Conservation (phyloP, 2,797 vertebrate genomes). For the Pteropus rufus region DNA sequence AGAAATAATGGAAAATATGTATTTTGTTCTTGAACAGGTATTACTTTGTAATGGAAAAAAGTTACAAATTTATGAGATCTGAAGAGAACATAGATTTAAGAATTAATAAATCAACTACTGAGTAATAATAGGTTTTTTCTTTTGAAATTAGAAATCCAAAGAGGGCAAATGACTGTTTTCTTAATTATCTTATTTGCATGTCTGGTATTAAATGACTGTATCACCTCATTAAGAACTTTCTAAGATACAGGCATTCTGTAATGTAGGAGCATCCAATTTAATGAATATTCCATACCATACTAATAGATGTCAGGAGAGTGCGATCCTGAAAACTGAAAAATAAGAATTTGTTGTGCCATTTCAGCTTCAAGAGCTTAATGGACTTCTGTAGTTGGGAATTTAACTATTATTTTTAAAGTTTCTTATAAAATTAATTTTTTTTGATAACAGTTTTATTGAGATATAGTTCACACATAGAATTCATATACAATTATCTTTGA, state of each 20-base stretch:
- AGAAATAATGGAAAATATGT: not conserved
- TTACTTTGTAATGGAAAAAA: not conserved
- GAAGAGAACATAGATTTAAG: not conserved
- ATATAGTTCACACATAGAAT: not conserved
- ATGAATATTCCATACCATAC: not conserved
- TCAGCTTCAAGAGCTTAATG: not conserved
- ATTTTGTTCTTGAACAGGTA: conserved; percentile 39
- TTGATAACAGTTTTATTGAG: not conserved
- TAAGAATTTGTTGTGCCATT: not conserved
- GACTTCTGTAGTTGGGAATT: not conserved
- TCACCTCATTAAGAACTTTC: not conserved
- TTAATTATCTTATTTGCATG: not conserved
- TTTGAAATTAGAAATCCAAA: conserved; percentile 44
- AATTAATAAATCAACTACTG: not conserved
- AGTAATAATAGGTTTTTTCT: not conserved
- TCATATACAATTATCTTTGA: not conserved
- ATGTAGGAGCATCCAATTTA: not conserved
- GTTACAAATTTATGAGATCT: not conserved
- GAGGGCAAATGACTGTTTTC: not conserved
- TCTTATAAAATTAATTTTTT: not conserved
- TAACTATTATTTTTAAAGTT: not conserved
- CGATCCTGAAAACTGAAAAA: not conserved
- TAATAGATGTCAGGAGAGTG: not conserved
- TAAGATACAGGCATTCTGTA: not conserved
- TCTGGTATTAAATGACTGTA: not conserved